Evolutionary conservation across 2,888 invertebrate genomes (phyloP).

Genomic region (Invenusta paracnida): DNA sequence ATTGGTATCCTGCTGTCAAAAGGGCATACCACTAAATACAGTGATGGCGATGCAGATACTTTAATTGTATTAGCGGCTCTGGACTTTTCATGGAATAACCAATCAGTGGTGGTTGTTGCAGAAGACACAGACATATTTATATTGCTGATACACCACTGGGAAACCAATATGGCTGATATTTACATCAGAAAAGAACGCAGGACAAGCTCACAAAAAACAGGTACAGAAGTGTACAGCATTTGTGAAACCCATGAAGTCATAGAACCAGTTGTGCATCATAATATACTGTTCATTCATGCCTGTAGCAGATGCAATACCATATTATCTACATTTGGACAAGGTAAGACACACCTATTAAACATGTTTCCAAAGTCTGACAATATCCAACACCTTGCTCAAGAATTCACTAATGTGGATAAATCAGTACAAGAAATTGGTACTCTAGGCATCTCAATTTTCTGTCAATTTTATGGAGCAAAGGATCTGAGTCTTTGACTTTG

Average conservation of each 20-base stretch:
- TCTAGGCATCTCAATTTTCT: too few species aligned
- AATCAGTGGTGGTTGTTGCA: neutral
- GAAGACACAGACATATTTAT: neutral
- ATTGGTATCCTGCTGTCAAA: neutral
- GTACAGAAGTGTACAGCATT: neutral
- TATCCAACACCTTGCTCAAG: neutral
- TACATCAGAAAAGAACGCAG: neutral
- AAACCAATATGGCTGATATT: neutral
- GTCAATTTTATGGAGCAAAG: too few species aligned
- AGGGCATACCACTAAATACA: neutral
- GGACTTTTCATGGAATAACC: neutral
- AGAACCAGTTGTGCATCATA: neutral
- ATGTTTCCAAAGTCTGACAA: neutral
- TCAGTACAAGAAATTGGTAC: neutral
- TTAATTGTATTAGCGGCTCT: too few species aligned
- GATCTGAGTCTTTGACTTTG: too few species aligned
- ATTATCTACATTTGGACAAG: neutral
- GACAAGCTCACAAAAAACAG: neutral
- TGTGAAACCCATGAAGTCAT: neutral
- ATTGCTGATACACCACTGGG: neutral
- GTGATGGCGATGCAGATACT: too few species aligned
- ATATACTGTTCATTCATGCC: neutral
- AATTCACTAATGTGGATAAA: neutral
- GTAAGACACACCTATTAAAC: neutral
- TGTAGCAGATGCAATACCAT: neutral